Conservation (phyloP, 2,888 invertebrate species). For the Hydrotaea diabolus region DNA sequence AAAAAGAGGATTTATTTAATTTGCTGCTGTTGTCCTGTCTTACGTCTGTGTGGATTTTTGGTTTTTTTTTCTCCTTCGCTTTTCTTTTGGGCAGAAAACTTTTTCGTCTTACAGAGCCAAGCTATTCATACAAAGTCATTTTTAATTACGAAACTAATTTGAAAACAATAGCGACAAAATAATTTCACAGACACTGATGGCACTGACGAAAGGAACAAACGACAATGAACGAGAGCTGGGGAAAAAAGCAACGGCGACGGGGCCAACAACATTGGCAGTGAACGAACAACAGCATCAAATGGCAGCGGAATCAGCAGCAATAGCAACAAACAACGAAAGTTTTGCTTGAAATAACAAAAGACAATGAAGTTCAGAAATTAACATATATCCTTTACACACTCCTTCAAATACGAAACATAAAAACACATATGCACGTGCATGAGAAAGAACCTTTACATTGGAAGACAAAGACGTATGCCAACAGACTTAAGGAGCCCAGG, state of each 20-base stretch:
- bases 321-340: constrained; percentile 19
- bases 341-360: constrained; percentile 31
- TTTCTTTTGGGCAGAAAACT: not conserved
- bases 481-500: too few relatives aligned
- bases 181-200: constrained; percentile 49
- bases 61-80: not conserved
- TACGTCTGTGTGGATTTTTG: too few relatives aligned
- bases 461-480: too few relatives aligned
- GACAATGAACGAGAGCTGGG: not conserved
- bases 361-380: constrained; percentile 28
- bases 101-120: not conserved
- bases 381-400: constrained; percentile 24
- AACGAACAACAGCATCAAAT: constrained; percentile 15
- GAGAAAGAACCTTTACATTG: not conserved
- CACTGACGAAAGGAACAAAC: constrained; percentile 9
- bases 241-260: constrained; percentile 7
- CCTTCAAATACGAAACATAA: not conserved
- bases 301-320: constrained; percentile 28
- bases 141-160: constrained; percentile 63
- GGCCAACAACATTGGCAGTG: constrained; percentile 11
- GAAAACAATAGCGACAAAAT: constrained; percentile 53
- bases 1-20: constrained; percentile 37
- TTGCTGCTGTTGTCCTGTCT: not conserved
- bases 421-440: not conserved
- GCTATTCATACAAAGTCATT: constrained; percentile 34